Percentiles rank a stretch among this genome's conserved stretches.
Evolutionary conservation across 1,140 invertebrate genomes (phyloP).

Genomic region (Anagrus nilaparvatae): DNA sequence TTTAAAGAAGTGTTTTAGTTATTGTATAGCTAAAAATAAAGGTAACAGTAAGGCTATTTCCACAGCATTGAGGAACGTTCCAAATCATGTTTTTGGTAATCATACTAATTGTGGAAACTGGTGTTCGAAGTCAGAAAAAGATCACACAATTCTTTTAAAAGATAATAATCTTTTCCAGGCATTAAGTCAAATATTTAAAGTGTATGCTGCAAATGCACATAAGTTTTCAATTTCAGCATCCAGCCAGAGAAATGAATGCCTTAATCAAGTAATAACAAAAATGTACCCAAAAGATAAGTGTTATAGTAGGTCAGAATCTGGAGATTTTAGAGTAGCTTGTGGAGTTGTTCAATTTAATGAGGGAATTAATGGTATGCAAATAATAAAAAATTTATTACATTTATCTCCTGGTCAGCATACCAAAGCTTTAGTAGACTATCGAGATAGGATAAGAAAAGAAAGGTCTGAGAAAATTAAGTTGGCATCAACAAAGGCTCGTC

Average conservation of each 20-base stretch:
- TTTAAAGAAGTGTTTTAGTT: not conserved
- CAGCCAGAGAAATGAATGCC: slow-evolving; percentile 12
- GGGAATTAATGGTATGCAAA: no score
- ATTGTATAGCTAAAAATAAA: not conserved
- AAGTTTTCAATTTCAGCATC: slow-evolving; percentile 15
- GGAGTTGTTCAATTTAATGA: slow-evolving; percentile 14
- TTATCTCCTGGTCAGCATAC: not conserved
- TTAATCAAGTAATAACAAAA: slow-evolving; percentile 12
- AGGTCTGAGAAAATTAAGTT: slow-evolving; percentile 6
- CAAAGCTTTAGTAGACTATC: not conserved
- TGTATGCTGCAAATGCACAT: slow-evolving; percentile 10
- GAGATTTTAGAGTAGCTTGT: slow-evolving; percentile 13
- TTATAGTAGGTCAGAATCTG: slow-evolving; percentile 13
- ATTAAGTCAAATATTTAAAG: slow-evolving; percentile 10
- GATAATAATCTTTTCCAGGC: not conserved
- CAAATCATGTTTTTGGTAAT: not conserved
- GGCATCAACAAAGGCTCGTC: not conserved
- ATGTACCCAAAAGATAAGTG: slow-evolving; percentile 12
- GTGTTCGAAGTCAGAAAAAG: no score
- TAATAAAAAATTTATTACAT: no score
- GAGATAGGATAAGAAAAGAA: slow-evolving; percentile 2
- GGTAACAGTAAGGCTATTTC: not conserved
- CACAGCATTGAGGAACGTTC: not conserved
- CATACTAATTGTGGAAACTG: slow-evolving; percentile 2
- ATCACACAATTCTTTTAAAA: slow-evolving; percentile 4